Percentiles rank a stretch among this genome's conserved stretches.
Evolutionary conservation across 2,113 vertebrate genomes (phyloP).

Genomic region (Phyllostomus hastatus): DNA sequence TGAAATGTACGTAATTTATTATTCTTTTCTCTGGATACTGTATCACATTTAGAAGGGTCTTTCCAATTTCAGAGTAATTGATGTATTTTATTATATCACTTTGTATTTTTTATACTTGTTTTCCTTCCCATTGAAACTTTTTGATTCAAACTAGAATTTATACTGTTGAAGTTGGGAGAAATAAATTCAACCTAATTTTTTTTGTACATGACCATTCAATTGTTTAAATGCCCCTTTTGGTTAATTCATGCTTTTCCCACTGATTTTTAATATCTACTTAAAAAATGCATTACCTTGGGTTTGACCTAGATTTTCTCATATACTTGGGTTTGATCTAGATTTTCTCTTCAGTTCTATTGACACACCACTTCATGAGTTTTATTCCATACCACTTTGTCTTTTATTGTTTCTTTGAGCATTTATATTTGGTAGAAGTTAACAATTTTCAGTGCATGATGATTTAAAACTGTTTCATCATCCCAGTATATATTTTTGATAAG

Average conservation of each 20-base stretch:
- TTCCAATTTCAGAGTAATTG: not conserved
- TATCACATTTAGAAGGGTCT: not conserved
- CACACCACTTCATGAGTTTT: not conserved
- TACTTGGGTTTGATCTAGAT: not conserved
- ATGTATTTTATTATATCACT: not conserved
- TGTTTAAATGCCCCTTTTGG: not conserved
- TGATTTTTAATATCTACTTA: not conserved
- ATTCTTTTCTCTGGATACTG: not conserved
- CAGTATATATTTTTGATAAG: constrained; percentile 20
- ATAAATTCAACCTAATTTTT: not conserved
- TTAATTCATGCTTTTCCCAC: not conserved
- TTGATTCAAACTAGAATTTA: not conserved
- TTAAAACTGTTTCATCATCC: constrained; percentile 43
- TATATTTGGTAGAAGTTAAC: not conserved
- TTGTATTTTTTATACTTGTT: not conserved
- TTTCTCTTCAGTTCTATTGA: not conserved
- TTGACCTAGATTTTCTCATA: not conserved
- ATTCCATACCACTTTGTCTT: not conserved
- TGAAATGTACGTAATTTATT: not conserved
- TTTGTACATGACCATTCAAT: not conserved
- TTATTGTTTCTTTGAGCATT: constrained; percentile 60
- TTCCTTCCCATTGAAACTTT: not conserved
- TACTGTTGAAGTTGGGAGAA: not conserved
- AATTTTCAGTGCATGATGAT: constrained; percentile 52
- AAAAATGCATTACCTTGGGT: not conserved